phyloP scores from a whole-genome alignment of 2,113 vertebrate species.

The Emydura subglobosa region DNA sequence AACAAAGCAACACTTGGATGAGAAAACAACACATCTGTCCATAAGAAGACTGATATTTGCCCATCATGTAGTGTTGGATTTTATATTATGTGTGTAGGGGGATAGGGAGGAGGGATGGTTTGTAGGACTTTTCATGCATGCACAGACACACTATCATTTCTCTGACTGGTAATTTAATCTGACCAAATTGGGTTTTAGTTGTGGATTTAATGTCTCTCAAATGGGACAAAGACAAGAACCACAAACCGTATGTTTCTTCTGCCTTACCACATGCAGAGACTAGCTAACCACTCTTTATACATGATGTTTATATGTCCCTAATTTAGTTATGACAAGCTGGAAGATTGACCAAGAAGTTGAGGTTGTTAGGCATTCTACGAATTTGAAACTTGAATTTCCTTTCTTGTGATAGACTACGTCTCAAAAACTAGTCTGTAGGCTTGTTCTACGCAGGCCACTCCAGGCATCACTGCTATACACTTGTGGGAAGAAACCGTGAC shows the following conservation, averaged over 20 bases:
- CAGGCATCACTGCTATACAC: not conserved
- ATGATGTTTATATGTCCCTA: not conserved
- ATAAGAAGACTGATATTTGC: not conserved
- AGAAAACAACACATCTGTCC: not conserved
- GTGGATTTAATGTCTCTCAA: constrained; percentile 1
- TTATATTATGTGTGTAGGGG: not conserved
- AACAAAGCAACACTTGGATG: not conserved
- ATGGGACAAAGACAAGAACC: constrained; percentile 23
- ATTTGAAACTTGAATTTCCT: not conserved
- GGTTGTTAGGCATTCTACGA: not conserved
- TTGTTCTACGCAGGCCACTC: not conserved
- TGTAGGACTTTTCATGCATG: not conserved
- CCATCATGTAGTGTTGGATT: not conserved
- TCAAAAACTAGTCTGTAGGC: not conserved
- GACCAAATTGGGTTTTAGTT: constrained; percentile 25
- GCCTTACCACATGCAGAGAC: not conserved
- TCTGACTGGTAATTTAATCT: constrained; percentile 31
- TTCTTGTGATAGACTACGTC: not conserved
- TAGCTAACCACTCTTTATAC: fast-evolving
- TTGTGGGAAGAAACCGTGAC: not conserved
- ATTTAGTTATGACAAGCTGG: not conserved
- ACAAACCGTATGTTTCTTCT: constrained; percentile 39
- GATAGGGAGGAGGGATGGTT: fast-evolving
- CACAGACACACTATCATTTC: not conserved
- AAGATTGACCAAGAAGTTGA: not conserved